These are phyloP conservation scores for Zaprionus vittiger DNA, from an alignment of 1,140 invertebrate genomes.

Conservation along the genomic window DNA sequence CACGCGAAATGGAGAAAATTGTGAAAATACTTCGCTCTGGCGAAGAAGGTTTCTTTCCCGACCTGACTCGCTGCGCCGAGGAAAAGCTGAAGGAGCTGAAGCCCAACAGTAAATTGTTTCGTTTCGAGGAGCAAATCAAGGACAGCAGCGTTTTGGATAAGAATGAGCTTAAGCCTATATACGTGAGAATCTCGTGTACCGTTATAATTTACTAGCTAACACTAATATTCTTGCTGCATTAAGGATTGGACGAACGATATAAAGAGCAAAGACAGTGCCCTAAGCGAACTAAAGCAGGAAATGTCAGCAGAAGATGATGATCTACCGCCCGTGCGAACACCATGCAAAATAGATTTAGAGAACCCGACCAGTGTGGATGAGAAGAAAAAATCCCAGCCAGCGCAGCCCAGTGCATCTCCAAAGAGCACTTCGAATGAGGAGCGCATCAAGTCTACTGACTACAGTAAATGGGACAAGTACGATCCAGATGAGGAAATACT, in stretches of 20 bases:
- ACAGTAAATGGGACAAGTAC: slow-evolving; percentile 89
- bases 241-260: slow-evolving; percentile 85
- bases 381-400: not conserved
- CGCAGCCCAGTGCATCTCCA: not conserved
- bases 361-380: not conserved
- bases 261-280: slow-evolving; percentile 83
- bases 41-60: slow-evolving; percentile 89
- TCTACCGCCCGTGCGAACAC: slow-evolving; percentile 64
- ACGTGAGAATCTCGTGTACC: slow-evolving; percentile 41
- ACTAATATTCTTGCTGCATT: not conserved
- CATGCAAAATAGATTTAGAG: slow-evolving; percentile 55
- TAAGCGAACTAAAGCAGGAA: slow-evolving; percentile 70
- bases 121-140: slow-evolving; percentile 84
- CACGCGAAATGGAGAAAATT: slow-evolving; percentile 87
- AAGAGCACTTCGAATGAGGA: slow-evolving; percentile 20
- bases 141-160: slow-evolving; percentile 47
- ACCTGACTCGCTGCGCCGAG: slow-evolving; percentile 86
- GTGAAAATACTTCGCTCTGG: slow-evolving; percentile 87
- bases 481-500: slow-evolving; percentile 88
- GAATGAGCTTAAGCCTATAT: slow-evolving; percentile 81
- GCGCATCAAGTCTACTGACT: slow-evolving; percentile 86
- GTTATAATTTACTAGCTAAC: not conserved
- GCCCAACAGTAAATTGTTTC: slow-evolving; percentile 86
- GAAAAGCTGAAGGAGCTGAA: slow-evolving; percentile 85
- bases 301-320: slow-evolving; percentile 1